Conservation (phyloP, 2,113 vertebrate genomes). For the Butorides virescens region DNA sequence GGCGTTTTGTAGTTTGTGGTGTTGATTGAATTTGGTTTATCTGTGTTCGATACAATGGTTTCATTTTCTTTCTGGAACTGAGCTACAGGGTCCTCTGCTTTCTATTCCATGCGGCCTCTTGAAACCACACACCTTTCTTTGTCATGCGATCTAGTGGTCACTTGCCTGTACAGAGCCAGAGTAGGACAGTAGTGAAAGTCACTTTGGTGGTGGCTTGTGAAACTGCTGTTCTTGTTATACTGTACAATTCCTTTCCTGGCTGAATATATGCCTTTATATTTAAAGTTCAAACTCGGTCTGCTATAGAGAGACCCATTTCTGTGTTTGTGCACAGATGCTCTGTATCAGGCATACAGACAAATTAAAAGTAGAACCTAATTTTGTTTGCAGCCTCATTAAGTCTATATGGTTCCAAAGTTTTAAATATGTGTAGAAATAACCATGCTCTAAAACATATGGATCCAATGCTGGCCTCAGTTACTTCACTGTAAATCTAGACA, state of each 20-base stretch:
- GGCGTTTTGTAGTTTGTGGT: background rate
- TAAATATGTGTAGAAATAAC: background rate
- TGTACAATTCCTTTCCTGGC: background rate
- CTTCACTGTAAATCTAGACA: background rate
- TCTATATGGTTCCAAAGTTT: background rate
- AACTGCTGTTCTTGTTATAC: background rate
- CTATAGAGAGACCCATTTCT: background rate
- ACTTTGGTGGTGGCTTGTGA: background rate
- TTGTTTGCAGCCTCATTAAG: background rate
- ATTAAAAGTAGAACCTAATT: background rate
- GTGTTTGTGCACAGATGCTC: background rate
- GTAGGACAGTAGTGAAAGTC: background rate
- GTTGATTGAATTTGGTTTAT: background rate
- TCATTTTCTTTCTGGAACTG: background rate
- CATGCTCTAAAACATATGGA: background rate
- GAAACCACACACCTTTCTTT: background rate
- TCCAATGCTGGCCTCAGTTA: background rate
- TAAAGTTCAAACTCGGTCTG: background rate
- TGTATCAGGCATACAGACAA: background rate
- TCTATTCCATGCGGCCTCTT: background rate
- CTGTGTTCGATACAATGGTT: background rate
- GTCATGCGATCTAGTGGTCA: background rate
- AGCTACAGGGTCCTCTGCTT: background rate
- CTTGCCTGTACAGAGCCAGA: background rate
- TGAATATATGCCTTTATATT: background rate